Conservation (phyloP, 2,113 vertebrate species). For the Propithecus coquereli region DNA sequence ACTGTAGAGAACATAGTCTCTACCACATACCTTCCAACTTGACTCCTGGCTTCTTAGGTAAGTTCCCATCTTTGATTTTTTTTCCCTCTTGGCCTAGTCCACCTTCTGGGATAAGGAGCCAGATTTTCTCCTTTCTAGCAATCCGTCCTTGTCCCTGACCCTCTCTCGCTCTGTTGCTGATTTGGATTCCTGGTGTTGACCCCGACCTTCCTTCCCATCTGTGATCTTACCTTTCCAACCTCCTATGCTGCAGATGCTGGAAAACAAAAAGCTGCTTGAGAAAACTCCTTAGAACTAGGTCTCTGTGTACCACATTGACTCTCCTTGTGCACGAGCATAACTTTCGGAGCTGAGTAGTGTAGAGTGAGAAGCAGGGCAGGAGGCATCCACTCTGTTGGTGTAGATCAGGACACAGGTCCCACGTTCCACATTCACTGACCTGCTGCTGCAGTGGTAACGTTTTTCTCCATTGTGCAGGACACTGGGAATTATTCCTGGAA, state of each 20-base stretch:
- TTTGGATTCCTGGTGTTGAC: background rate
- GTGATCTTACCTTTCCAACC: background rate
- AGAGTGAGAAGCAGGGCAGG: background rate
- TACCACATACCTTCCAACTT: background rate
- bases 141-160: background rate
- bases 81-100: background rate
- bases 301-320: background rate
- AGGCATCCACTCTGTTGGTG: background rate
- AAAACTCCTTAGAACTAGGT: background rate
- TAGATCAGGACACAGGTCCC: background rate
- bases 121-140: background rate
- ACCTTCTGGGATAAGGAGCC: background rate
- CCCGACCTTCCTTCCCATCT: background rate
- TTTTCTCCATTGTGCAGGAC: background rate
- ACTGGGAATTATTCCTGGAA: background rate
- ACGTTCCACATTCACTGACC: background rate
- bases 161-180: background rate
- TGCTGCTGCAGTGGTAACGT: background rate
- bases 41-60: background rate
- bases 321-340: background rate
- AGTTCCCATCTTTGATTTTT: background rate
- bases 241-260: background rate
- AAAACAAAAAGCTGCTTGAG: background rate
- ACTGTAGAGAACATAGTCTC: background rate
- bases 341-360: background rate